Evolutionary conservation across 1,140 invertebrate genomes (phyloP), one percentile per base, ranked within the genome.

Genomic region (Sitobion miscanthi): DNA sequence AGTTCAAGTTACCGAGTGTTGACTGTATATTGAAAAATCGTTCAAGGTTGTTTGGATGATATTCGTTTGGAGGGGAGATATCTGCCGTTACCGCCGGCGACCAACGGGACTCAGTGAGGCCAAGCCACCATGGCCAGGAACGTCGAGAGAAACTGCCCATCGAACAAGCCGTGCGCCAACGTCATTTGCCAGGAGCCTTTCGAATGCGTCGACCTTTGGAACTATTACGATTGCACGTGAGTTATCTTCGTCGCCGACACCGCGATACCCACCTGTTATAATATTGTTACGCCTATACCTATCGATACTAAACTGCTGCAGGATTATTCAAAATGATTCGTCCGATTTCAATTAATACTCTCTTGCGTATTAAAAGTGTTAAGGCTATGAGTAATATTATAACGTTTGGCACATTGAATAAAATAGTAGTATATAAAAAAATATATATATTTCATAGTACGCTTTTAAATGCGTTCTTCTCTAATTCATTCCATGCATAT

Each of bases 191-290:
- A 97, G 0, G 97, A 98, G 94, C 98, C 98, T n/a, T 98, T 99
- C 95, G 98, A 98, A 94, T 99, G 99, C 95, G 97, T 98, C 54
- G 98, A 99, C 95, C 96, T 99, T 0, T 99, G 99, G 99, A 98
- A 98, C 95, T 97, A 98, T 95, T 98, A 98, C 94, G 98, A 99
- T 95, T 99, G 99, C 98, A 98, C 98, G 98, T 99, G 96, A 97
- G 98, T 94, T 88, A 21, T n/a, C n/a, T n/a, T 69, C 4, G 4
- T 62, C 9, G 30, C 1, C 23, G 1, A 30, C 62, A n/a, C 14
- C 62, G 1, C 1, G 62, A 17, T 17, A 69, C 14, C 14, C n/a
- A 4, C 5, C 52, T 21, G 52, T 54, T 54, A 54, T 3, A 3
- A 3, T 54, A 54, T 21, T 21, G 9, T 54, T 21, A 54, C 20